phyloP scores from a whole-genome alignment of 2,797 vertebrate species.

The Platalea minor region DNA sequence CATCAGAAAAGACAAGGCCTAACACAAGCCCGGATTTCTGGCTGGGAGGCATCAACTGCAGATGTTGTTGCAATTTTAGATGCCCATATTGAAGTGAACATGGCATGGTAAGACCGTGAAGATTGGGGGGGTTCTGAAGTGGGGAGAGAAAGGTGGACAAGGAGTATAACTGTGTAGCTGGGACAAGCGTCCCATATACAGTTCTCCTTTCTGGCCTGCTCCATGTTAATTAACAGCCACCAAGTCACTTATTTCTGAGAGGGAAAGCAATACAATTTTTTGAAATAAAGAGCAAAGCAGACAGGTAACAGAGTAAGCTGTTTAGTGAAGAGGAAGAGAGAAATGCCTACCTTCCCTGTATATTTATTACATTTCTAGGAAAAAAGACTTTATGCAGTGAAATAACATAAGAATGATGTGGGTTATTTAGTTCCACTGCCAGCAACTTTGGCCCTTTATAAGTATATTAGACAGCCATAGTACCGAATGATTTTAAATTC shows the following conservation, averaged over 20 bases:
- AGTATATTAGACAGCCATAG: not conserved
- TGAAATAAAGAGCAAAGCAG: not conserved
- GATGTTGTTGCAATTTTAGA: conserved; percentile 84
- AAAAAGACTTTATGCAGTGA: not conserved
- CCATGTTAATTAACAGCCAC: not conserved
- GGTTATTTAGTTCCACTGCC: not conserved
- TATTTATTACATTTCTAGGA: not conserved
- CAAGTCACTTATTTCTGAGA: not conserved
- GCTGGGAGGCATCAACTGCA: conserved; percentile 73
- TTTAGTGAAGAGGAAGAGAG: not conserved
- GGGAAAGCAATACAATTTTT: not conserved
- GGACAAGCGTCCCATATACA: not conserved
- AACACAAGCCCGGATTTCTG: conserved; percentile 76
- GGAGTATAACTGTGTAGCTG: not conserved
- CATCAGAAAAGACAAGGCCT: conserved; percentile 77
- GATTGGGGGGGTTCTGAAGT: not conserved
- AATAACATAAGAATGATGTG: not conserved
- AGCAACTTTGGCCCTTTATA: not conserved
- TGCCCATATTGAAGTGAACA: conserved; percentile 79
- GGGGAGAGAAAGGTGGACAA: not conserved
- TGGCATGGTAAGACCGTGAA: conserved; percentile 16
- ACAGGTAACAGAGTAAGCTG: not conserved
- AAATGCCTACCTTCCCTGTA: not conserved
- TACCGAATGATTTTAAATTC: not conserved
- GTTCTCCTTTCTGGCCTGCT: not conserved